phyloP scores from a whole-genome alignment of 2,113 vertebrate genomes.

The Oncorhynchus clarkii region DNA sequence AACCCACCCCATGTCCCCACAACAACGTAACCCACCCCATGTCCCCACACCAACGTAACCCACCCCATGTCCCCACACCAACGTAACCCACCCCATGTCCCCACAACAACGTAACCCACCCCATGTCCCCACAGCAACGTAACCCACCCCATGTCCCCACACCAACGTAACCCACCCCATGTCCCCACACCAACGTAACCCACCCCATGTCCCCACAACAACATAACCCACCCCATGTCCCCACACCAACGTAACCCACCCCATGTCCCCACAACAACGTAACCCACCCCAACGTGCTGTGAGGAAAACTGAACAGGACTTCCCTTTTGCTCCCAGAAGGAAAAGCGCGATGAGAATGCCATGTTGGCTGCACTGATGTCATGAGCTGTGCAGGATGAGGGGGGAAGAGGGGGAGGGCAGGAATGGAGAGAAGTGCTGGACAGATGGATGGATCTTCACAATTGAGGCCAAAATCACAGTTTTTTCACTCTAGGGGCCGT shows the following conservation, averaged over 20 bases:
- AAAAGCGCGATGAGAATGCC: constrained; percentile 97
- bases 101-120: constrained; percentile 3
- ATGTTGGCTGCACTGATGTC: constrained; percentile 75
- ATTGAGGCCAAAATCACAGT: neutral
- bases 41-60: neutral
- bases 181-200: constrained; percentile 4
- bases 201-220: neutral
- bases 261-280: constrained; percentile 8
- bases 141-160: too few species aligned
- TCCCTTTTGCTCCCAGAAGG: constrained; percentile 99
- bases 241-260: neutral
- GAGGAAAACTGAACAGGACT: constrained; percentile 75
- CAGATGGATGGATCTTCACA: constrained; percentile 26
- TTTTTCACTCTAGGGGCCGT: constrained; percentile 29
- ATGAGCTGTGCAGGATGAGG: constrained; percentile 68
- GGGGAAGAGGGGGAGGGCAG: constrained; percentile 18
- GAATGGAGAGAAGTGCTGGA: constrained; percentile 27
- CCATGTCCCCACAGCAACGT: neutral
- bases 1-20: neutral
- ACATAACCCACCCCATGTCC: neutral
- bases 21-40: neutral
- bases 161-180: neutral
- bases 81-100: neutral
- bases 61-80: neutral
- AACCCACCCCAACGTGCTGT: neutral